phyloP scores from a whole-genome alignment of 2,888 invertebrate species.

The Gastrophysa polygoni region DNA sequence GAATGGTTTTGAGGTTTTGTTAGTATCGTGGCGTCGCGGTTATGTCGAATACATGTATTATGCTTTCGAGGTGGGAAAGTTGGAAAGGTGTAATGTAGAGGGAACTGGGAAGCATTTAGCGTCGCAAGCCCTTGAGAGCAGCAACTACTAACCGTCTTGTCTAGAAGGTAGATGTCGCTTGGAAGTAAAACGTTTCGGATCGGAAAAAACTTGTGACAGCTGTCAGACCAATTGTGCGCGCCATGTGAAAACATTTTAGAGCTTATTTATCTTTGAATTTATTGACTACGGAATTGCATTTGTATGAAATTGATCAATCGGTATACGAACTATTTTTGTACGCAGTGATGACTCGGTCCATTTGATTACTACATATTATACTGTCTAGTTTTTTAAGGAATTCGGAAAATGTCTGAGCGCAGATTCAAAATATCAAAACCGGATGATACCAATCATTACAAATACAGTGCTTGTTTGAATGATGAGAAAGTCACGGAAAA shows the following conservation, averaged over 20 bases:
- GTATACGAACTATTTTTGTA: not conserved
- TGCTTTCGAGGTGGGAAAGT: not conserved
- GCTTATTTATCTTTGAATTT: conserved; percentile 26
- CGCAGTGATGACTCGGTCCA: not conserved
- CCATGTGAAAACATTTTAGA: conserved; percentile 33
- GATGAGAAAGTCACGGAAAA: conserved; percentile 47
- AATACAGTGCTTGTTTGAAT: conserved; percentile 59
- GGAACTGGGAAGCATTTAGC: not conserved
- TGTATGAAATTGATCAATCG: not conserved
- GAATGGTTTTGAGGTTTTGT: not conserved
- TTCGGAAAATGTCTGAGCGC: conserved; percentile 62
- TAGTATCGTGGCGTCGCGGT: no score
- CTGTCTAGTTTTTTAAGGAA: conserved; percentile 24
- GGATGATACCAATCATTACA: conserved; percentile 61
- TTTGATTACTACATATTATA: not conserved
- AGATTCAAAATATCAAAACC: conserved; percentile 67
- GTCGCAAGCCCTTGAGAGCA: not conserved
- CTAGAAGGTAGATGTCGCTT: conserved; percentile 41
- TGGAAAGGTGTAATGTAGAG: conserved; percentile 5
- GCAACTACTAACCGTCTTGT: conserved; percentile 16
- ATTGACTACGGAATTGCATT: conserved; percentile 15
- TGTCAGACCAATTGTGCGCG: conserved; percentile 43
- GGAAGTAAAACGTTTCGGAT: conserved; percentile 38
- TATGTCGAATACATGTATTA: not conserved
- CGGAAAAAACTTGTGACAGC: conserved; percentile 34